Evolutionary conservation across 2,888 invertebrate species (phyloP), one percentile per base, ranked within the genome.

Genomic region (Helicoverpa assulta): DNA sequence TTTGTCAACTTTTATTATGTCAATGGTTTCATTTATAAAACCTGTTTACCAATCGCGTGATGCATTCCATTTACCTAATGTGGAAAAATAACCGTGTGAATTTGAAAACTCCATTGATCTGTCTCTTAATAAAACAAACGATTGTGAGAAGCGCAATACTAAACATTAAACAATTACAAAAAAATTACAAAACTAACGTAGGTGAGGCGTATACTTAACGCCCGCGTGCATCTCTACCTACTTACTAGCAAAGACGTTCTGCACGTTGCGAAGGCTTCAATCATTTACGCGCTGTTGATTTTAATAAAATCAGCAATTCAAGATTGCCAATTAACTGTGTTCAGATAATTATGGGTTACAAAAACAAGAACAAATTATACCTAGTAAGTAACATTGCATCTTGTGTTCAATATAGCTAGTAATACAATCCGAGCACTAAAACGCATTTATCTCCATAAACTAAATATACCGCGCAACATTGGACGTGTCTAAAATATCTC

Each of bases 401-500:
- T 59, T 70, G 61, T 75, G 68, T 81, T 70, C 63, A 67, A 72
- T 69, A 82, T 18, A 69, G 63, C 73, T 67, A 67, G 76, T 78
- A 83, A 78, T 65, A 80, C 79, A 80, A 77, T 78, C 57, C 66
- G 85, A 83, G 64, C 75, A 85, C 75, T 76, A 81, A 81, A 80
- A 76, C 81, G 19, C 81, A 87, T 90, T 88, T 87, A 89, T 89
- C 88, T 87, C 81, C 84, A 85, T 84, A 83, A 85, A 88, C 90
- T 92, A 92, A 90, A 91, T 89, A 89, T 90, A 91, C 68, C 62
- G 76, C 70, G 68, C 80, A 82, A 82, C 84, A 84, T 82, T 88
- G 85, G 84, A 83, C 79, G 82, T 70, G 84, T 88, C 81, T 87
- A 90, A 90, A 91, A 90, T 90, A 90, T 87, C 87, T 83, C 82